Percentiles rank a stretch among this genome's conserved stretches.
Evolutionary conservation across 64 coral and sea anemone species (phyloP).

Genomic region (Exaiptasia diaphana): DNA sequence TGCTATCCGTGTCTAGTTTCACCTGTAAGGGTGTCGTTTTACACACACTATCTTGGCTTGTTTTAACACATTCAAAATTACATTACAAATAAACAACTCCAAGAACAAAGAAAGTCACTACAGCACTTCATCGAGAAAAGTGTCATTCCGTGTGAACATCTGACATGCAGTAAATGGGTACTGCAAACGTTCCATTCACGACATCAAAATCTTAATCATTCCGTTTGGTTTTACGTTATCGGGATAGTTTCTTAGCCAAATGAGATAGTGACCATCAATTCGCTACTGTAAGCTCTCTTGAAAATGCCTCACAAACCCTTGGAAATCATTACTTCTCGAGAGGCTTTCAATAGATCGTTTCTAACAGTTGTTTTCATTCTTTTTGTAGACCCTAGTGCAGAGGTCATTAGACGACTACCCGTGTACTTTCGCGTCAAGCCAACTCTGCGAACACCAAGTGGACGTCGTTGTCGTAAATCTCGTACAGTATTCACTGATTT

Average conservation of each 20-base stretch:
- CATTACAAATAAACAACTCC: background rate
- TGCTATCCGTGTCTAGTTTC: conserved; percentile 1
- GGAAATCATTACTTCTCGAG: background rate
- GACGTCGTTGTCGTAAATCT: conserved; percentile 57
- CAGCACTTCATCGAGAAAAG: background rate
- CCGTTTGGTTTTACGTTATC: too few species aligned
- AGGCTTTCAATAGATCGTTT: background rate
- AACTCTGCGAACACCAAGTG: conserved; percentile 51
- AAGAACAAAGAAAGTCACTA: background rate
- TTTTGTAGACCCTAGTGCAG: conserved; percentile 53
- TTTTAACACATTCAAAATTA: background rate
- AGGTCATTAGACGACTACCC: conserved; percentile 51
- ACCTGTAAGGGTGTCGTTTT: conserved; percentile 17
- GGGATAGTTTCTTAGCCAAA: too few species aligned
- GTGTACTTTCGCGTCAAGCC: conserved; percentile 69
- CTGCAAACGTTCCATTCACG: background rate
- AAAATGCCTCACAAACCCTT: background rate
- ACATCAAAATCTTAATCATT: background rate
- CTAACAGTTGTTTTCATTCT: background rate
- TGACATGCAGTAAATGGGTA: background rate
- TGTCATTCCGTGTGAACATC: background rate
- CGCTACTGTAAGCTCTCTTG: background rate
- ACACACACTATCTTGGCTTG: background rate
- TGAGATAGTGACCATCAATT: too few species aligned
- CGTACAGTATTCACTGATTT: conserved; percentile 62